Base-by-base conservation (phyloP, 2,797 vertebrate genomes). In the Cygnus olor region DNA sequence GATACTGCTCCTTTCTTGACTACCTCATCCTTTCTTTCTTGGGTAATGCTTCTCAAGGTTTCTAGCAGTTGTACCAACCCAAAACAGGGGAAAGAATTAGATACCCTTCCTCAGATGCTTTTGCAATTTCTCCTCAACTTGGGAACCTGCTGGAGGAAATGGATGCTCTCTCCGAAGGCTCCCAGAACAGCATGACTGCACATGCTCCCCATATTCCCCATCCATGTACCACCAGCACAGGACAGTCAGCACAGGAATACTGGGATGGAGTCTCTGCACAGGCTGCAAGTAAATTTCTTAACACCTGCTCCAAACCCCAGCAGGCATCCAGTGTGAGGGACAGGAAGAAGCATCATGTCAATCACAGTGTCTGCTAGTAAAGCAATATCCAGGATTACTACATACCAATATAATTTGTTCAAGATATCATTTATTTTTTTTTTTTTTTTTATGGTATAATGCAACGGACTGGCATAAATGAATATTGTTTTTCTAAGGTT, bases 401-500 rank as follows among this genome's bases (percentile, higher is more conserved):
- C 9, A n/a, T 1, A 21, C 21, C 34, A 38, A 42, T 28, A 32
- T 0, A 0, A 5, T 25, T 80, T 80, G 22, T 19, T 84, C 5
- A 40, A 34, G 51, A 72, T 6, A 12, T 4, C 5, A 63, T 66
- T 15, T 38, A 60, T 36, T 36, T 36, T 8, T 36, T 36, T 36
- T 36, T 36, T 36, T 8, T 15, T 36, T 53, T n/a, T 34, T 27
- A 47, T 25, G 32, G 34, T 9, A 47, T 25, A 68, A 68, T 25
- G 5, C 70, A 72, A 38, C 0, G 4, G 17, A 40, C 49, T 11
- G 38, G 15, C 28, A 51, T 32, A 34, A 87, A 69, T 7, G 22
- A 76, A 38, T 14, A 34, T 3, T 63, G 51, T 22, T 85, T 40
- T 53, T 42, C 89, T n/a, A 36, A 56, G 9, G 11, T 18, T 71